phyloP scores from a whole-genome alignment of 2,113 vertebrate genomes.

The Romanogobio albipinnatus region DNA sequence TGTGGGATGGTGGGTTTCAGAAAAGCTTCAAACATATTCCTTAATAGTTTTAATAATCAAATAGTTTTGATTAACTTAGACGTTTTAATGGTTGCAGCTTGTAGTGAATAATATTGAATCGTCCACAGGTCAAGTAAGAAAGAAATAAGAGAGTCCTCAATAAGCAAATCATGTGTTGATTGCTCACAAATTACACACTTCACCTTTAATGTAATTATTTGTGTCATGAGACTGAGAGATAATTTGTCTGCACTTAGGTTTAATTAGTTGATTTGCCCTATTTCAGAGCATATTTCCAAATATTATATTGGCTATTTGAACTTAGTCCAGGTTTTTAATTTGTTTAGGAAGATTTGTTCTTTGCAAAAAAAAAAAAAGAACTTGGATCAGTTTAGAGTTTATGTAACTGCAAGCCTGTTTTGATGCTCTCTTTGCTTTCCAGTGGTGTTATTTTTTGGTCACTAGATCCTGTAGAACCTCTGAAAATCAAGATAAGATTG shows the following conservation, averaged over 20 bases:
- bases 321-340: not conserved
- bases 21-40: conserved; percentile 60
- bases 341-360: conserved; percentile 14
- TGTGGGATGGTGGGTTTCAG: conserved; percentile 56
- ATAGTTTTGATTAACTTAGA: not conserved
- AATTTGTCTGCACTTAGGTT: not conserved
- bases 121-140: too few species aligned
- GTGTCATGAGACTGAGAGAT: not conserved
- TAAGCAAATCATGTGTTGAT: not conserved
- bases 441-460: not conserved
- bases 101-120: not conserved
- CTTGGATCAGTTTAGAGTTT: not conserved
- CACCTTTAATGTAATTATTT: conserved; percentile 7
- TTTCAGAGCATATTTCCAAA: not conserved
- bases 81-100: not conserved
- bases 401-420: not conserved
- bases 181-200: not conserved
- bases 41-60: too few species aligned
- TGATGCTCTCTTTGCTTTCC: not conserved
- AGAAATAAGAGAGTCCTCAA: not conserved
- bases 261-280: not conserved
- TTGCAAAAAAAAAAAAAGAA: not conserved
- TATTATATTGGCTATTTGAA: not conserved
- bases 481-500: conserved; percentile 34
- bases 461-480: not conserved